Evolutionary conservation across 2,888 invertebrate genomes (phyloP), one percentile per base, ranked within the genome.

Genomic region (Helleia helle): DNA sequence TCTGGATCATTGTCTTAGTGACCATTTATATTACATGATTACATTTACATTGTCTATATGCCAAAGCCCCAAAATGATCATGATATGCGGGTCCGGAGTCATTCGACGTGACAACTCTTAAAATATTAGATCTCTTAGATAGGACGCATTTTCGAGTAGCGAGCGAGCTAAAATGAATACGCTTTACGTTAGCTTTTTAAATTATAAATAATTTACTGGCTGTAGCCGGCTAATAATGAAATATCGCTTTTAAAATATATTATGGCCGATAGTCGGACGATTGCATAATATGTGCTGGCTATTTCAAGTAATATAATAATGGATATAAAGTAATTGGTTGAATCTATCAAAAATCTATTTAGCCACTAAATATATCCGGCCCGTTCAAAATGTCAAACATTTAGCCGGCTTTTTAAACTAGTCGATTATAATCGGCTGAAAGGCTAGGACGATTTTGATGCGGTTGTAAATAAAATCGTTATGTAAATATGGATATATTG

Each of bases 91-190:
- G 38, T 28, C 18, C 17, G 27, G 14, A 15, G n/a, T 5, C 8
- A 24, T 13, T 17, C 17, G 31, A 34, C 11, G 11, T 7, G 12
- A 11, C 4, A 34, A 34, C 34, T 18, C 34, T 34, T 18, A 34
- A 34, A 34, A 38, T 22, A 31, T 28, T 38, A 38, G 45, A 45
- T 45, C 45, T 45, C 45, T 42, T 45, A 45, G 45, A 36, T 45
- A 45, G 42, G 40, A 40, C 31, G 27, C 22, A 39, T 34, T 37
- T 40, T 36, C 31, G 14, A 15, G 29, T 30, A 36, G 18, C 11
- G n/a, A n/a, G 22, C 22, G 22, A 27, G 36, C 36, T 22, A 36
- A 12, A 27, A 14, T 28, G 14, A 36, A 13, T 41, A 18, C 27
- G 38, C 38, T 28, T 28, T 37, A 31, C 30, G 30, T 40, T 40